Evolutionary conservation across 2,797 vertebrate genomes (phyloP), one percentile per base, ranked within the genome.

Genomic region (Paedocypris micromegethes): DNA sequence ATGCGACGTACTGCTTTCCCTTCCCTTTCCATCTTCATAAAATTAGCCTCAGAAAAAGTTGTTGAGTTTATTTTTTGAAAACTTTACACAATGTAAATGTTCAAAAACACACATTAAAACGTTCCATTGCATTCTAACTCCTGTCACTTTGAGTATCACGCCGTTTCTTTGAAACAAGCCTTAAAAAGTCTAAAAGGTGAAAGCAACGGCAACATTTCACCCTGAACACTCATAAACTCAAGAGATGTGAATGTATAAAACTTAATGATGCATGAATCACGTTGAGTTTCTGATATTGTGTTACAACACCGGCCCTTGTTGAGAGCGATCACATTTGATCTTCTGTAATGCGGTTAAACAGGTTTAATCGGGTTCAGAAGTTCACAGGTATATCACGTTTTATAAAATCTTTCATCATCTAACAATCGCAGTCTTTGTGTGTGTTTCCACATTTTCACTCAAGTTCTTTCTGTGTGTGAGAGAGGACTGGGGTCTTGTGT

Each of bases 261-360:
- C 38, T 63, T 46, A 57, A 57, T 54, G 68, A 68, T 2, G 49
- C 45, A 52, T 65, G 7, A 55, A 39, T 48, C 44, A 58, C 60
- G 70, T 70, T 65, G 43, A 66, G 58, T 60, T 64, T 72, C 70
- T 23, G 51, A 44, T 69, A 69, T 70, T 59, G 23, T 5, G 9
- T 70, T 70, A 64, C 76, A 72, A 41, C 8, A 23, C 47, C 45
- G 42, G 59, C 70, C 64, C 60, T 74, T 72, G 64, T 68, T 63
- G 52, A 43, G 23, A 23, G 23, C 52, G 65, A 49, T 72, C 73
- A 40, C 56, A 71, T 6, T 52, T 62, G 56, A 63, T 63, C 52
- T 63, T 46, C 52, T 49, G 40, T 70, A 44, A 70, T 40, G 52
- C 68, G 56, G 68, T 70, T 70, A 70, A 63, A 70, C 68, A 54